A percentile compares a stretch with the other conserved stretches of the same genome.
These are phyloP conservation scores for Micrasema longulum DNA, from an alignment of 1,140 invertebrate genomes.

Conservation along the genomic window DNA sequence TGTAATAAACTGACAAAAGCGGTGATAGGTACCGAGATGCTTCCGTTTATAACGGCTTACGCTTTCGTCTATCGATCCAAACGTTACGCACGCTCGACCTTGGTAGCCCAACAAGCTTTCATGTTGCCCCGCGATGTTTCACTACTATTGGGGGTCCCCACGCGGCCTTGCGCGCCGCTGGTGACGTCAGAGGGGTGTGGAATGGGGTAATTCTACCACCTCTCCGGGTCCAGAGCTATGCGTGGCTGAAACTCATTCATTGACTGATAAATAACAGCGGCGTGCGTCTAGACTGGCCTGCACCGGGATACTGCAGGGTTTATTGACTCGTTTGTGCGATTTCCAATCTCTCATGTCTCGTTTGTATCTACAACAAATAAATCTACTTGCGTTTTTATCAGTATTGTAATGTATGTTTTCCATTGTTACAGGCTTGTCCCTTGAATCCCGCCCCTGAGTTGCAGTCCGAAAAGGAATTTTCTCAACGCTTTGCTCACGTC, in stretches of 20 bases:
- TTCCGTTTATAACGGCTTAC: conserved; percentile 21
- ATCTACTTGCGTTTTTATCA: not conserved
- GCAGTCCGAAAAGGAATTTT: conserved; percentile 91
- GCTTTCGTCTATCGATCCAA: conserved; percentile 26
- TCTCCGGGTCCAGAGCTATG: conserved; percentile 13
- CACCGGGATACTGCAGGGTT: conserved; percentile 7
- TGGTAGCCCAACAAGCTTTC: conserved; percentile 30
- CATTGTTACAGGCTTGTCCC: conserved; percentile 84
- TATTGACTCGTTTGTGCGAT: conserved; percentile 3
- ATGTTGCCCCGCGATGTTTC: conserved; percentile 35
- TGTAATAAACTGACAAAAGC: conserved; percentile 1
- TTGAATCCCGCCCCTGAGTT: conserved; percentile 93
- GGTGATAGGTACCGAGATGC: not conserved
- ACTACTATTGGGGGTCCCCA: conserved; percentile 10
- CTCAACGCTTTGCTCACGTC: conserved; percentile 93
- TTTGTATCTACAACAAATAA: not conserved
- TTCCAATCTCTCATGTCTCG: not conserved
- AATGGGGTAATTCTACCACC: not conserved
- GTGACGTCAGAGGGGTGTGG: conserved; percentile 32
- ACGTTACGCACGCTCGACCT: conserved; percentile 39
- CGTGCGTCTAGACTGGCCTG: conserved; percentile 19
- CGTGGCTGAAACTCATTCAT: conserved; percentile 33
- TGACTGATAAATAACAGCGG: conserved; percentile 31
- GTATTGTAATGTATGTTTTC: not conserved
- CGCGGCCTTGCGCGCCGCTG: conserved; percentile 17